These are phyloP conservation scores for Alcedo atthis DNA, from an alignment of 2,797 vertebrate species.

Conservation along the genomic window DNA sequence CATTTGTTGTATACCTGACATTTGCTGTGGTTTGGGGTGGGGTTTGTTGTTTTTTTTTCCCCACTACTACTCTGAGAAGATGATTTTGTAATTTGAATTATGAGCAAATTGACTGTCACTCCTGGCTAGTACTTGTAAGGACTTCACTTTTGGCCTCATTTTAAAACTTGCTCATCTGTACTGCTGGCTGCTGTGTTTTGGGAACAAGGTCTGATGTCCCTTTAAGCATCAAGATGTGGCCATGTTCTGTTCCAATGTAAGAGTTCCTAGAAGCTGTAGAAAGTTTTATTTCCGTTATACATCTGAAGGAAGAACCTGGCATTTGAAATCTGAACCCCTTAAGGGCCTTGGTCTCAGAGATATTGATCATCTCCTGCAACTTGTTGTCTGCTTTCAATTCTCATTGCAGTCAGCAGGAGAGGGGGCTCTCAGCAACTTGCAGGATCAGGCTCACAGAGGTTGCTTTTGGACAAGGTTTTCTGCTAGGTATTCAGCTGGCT, in stretches of 20 bases:
- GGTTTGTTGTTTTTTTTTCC: neutral
- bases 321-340: slow-evolving; percentile 43
- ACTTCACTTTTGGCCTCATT: neutral
- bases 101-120: neutral
- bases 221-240: neutral
- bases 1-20: neutral
- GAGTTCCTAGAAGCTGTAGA: neutral
- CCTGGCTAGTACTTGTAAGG: neutral
- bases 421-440: neutral
- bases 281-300: slow-evolving; percentile 43
- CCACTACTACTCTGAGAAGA: neutral
- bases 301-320: slow-evolving; percentile 21
- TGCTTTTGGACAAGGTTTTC: neutral
- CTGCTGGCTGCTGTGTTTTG: neutral
- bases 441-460: neutral
- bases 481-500: slow-evolving; percentile 6
- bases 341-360: neutral
- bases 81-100: neutral
- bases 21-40: neutral
- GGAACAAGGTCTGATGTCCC: neutral
- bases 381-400: slow-evolving; percentile 18
- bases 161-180: neutral
- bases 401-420: neutral
- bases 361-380: slow-evolving; percentile 36
- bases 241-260: neutral